phyloP scores from a whole-genome alignment of 2,113 vertebrate species.

The Scalopus aquaticus region DNA sequence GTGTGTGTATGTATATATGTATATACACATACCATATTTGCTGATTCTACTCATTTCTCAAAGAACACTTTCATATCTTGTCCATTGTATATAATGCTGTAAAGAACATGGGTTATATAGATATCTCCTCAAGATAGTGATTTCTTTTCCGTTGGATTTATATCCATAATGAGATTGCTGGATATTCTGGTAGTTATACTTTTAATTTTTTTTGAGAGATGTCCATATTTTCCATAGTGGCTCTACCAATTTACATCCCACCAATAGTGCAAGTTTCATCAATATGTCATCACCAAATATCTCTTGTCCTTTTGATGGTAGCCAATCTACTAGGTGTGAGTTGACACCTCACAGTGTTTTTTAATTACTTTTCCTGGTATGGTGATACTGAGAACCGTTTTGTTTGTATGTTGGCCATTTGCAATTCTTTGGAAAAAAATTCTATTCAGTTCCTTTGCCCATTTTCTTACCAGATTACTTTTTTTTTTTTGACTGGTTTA shows the following conservation, averaged over 20 bases:
- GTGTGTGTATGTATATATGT: no score
- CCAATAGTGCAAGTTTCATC: neutral
- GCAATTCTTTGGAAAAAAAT: neutral
- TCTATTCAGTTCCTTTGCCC: neutral
- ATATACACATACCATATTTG: no score
- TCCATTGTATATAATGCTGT: neutral
- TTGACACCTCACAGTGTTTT: neutral
- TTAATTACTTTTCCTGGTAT: neutral
- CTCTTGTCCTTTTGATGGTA: neutral
- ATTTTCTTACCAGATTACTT: neutral
- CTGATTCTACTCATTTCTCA: no score
- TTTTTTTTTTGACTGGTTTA: no score
- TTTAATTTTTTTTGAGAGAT: neutral
- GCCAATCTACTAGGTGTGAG: neutral
- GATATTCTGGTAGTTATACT: neutral
- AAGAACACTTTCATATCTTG: neutral
- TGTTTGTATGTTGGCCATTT: neutral
- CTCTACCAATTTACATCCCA: neutral
- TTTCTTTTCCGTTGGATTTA: neutral
- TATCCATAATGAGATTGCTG: neutral
- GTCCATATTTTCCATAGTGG: neutral
- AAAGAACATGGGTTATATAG: neutral
- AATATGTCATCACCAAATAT: no score
- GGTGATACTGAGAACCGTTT: neutral
- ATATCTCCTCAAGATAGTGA: neutral